These are phyloP conservation scores for Pelmatolapia mariae DNA, from an alignment of 2,113 vertebrate genomes.

Conservation along the genomic window DNA sequence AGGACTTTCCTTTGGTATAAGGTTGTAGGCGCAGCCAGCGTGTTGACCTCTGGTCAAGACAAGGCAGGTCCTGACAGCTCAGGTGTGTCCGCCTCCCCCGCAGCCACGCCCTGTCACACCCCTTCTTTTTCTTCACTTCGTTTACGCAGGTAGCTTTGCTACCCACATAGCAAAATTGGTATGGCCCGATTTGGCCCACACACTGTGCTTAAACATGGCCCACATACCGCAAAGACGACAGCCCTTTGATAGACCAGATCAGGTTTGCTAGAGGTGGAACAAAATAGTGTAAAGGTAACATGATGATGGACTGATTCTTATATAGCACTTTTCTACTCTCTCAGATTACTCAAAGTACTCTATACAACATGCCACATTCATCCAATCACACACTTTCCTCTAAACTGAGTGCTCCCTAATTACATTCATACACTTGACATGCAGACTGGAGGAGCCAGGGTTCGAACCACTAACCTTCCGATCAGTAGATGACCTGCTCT, in stretches of 20 bases:
- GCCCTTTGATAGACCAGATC: not conserved
- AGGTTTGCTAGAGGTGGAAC: not conserved
- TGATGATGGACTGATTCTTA: not conserved
- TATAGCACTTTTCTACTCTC: not conserved
- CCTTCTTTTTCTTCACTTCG: rapidly evolving
- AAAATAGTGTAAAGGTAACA: not conserved
- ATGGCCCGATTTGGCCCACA: not conserved
- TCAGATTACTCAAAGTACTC: not conserved
- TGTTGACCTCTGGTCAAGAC: not conserved
- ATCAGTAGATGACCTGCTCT: not conserved
- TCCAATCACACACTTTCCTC: not conserved
- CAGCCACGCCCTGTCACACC: rapidly evolving
- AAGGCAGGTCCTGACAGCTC: not conserved
- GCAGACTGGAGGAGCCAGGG: not conserved
- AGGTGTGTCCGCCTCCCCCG: not conserved
- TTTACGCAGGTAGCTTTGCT: not conserved
- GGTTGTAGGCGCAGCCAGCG: rapidly evolving
- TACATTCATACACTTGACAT: not conserved
- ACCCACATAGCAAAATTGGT: not conserved
- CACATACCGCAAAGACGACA: not conserved
- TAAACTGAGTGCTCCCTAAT: not conserved
- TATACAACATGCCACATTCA: not conserved
- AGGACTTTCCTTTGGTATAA: not conserved
- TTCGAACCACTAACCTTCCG: rapidly evolving
- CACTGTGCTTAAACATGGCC: not conserved